Evolutionary conservation across 2,797 vertebrate genomes (phyloP).

Genomic region (Podargus strigoides): DNA sequence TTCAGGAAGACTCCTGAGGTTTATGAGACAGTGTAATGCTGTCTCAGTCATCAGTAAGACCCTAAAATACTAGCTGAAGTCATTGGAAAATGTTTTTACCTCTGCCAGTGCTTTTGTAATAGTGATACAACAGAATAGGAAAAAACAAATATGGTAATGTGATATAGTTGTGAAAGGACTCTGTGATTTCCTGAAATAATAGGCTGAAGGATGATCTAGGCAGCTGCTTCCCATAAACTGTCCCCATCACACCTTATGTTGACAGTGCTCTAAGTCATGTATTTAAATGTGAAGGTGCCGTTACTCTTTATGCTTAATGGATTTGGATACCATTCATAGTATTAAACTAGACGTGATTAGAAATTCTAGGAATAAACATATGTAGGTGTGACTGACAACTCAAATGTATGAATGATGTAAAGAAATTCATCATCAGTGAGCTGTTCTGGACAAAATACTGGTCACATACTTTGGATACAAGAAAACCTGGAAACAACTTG

Average conservation of each 20-base stretch:
- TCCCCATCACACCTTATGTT: background rate
- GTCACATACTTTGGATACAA: background rate
- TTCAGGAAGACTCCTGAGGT: background rate
- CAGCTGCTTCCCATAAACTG: background rate
- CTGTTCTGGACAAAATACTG: background rate
- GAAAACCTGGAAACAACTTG: background rate
- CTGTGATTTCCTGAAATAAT: background rate
- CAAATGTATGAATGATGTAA: background rate
- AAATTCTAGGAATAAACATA: background rate
- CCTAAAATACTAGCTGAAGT: background rate
- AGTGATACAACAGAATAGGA: background rate
- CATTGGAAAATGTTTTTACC: background rate
- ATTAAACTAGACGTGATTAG: background rate
- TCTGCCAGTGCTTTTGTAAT: background rate
- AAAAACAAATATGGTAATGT: background rate
- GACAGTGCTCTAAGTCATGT: background rate
- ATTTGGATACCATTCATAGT: background rate
- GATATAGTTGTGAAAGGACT: background rate
- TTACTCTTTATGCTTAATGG: background rate
- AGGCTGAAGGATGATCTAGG: background rate
- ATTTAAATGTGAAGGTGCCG: background rate
- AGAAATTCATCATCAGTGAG: background rate
- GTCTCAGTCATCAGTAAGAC: background rate
- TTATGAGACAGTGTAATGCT: background rate
- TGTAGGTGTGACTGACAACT: background rate